A percentile compares a stretch with the other conserved stretches of the same genome.
phyloP scores from a whole-genome alignment of 2,888 invertebrate genomes.

The Eugnorisma glareosa region DNA sequence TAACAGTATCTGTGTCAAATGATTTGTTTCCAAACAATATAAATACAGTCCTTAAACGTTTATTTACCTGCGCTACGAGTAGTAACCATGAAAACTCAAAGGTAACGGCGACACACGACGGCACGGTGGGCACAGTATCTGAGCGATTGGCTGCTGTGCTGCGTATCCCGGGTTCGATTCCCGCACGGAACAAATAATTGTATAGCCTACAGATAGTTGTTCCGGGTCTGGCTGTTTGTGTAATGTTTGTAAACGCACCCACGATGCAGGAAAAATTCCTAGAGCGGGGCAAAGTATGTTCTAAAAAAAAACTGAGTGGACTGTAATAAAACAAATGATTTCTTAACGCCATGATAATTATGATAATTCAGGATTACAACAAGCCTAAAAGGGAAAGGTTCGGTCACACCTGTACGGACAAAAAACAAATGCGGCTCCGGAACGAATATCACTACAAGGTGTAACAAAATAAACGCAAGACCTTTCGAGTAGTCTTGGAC shows the following conservation, averaged over 20 bases:
- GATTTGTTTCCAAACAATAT: neutral
- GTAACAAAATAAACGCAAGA: neutral
- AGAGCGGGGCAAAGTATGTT: no score
- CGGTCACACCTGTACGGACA: neutral
- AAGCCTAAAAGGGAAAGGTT: conserved; percentile 51
- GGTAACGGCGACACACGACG: neutral
- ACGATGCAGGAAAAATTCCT: neutral
- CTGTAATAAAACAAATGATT: neutral
- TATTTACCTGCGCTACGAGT: no score
- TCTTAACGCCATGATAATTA: neutral
- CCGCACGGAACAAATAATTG: no score
- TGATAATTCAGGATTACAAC: conserved; percentile 27
- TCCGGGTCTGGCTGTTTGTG: neutral
- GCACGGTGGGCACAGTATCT: no score
- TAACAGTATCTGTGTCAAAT: neutral
- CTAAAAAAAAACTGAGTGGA: neutral
- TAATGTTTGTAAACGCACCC: neutral
- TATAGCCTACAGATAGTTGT: no score
- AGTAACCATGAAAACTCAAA: no score
- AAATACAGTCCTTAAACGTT: neutral
- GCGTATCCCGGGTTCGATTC: no score
- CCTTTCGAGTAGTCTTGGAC: neutral
- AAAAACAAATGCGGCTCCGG: neutral
- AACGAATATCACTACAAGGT: neutral
- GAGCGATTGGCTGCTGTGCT: no score